Percentiles rank a stretch among this genome's conserved stretches.
Conservation (phyloP, 1,140 invertebrate genomes). For the Drosophila sp. region DNA sequence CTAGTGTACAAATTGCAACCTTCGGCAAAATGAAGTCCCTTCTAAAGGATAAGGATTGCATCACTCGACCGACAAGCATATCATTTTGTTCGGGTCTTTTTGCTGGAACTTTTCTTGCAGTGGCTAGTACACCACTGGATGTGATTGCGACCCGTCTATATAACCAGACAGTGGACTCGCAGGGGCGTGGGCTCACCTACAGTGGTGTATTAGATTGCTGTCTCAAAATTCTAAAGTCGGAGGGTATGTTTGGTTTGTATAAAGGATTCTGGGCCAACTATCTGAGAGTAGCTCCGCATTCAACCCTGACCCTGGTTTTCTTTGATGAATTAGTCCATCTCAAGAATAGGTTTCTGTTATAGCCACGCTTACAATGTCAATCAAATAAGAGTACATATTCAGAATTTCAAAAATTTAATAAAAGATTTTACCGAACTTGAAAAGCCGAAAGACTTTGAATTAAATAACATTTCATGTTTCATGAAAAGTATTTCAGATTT, state of each 20-base stretch:
- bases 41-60: neutral
- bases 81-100: neutral
- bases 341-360: neutral
- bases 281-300: neutral
- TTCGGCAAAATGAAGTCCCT: neutral
- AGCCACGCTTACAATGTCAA: no score
- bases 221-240: neutral
- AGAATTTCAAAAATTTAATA: neutral
- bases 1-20: slow-evolving; percentile 1
- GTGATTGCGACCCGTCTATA: neutral
- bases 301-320: neutral
- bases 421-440: no score
- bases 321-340: slow-evolving; percentile 6
- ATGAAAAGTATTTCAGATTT: slow-evolving; percentile 14
- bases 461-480: neutral
- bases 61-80: neutral
- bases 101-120: neutral
- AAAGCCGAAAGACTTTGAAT: neutral
- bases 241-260: neutral
- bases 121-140: neutral
- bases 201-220: neutral
- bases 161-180: neutral
- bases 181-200: neutral
- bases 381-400: neutral
- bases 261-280: slow-evolving; percentile 6